These are phyloP conservation scores for Psammodynastes pulverulentus DNA, from an alignment of 2,113 vertebrate genomes.

Conservation along the genomic window DNA sequence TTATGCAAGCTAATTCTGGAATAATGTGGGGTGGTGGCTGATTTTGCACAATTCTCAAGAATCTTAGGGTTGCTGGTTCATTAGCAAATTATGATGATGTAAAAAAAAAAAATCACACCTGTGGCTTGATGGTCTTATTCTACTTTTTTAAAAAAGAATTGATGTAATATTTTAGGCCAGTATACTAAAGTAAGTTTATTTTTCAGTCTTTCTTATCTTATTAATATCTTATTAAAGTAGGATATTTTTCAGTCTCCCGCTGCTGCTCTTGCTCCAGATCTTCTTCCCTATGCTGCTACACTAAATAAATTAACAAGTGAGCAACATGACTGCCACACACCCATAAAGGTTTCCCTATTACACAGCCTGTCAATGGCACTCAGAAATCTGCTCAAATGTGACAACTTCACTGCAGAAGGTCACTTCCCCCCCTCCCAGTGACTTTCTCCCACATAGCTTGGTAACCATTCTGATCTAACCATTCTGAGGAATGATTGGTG, in stretches of 20 bases:
- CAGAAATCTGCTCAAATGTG: slow-evolving; percentile 51
- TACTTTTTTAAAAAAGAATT: slow-evolving; percentile 13
- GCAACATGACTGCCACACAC: slow-evolving; percentile 47
- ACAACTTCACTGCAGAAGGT: slow-evolving; percentile 51
- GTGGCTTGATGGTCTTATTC: slow-evolving; percentile 41
- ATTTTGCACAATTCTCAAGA: not conserved
- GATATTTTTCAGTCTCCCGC: slow-evolving; percentile 39
- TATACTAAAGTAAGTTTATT: too few species aligned
- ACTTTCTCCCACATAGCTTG: slow-evolving; percentile 36
- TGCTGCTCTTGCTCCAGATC: slow-evolving; percentile 61
- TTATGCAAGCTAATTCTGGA: not conserved
- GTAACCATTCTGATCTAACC: slow-evolving; percentile 23
- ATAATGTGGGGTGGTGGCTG: not conserved
- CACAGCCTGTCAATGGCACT: slow-evolving; percentile 55
- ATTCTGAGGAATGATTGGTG: slow-evolving; percentile 58
- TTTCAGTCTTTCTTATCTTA: too few species aligned
- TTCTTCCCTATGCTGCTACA: slow-evolving; percentile 58
- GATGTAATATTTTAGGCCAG: too few species aligned
- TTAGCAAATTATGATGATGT: slow-evolving; percentile 54
- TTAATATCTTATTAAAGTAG: too few species aligned
- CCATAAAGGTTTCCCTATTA: slow-evolving; percentile 47
- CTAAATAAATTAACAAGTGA: slow-evolving; percentile 68
- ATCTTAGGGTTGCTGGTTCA: slow-evolving; percentile 34
- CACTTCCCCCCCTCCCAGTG: slow-evolving; percentile 45
- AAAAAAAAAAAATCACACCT: slow-evolving; percentile 25